Base-by-base conservation (phyloP, 2,888 invertebrate genomes). In the Brenthis daphne region DNA sequence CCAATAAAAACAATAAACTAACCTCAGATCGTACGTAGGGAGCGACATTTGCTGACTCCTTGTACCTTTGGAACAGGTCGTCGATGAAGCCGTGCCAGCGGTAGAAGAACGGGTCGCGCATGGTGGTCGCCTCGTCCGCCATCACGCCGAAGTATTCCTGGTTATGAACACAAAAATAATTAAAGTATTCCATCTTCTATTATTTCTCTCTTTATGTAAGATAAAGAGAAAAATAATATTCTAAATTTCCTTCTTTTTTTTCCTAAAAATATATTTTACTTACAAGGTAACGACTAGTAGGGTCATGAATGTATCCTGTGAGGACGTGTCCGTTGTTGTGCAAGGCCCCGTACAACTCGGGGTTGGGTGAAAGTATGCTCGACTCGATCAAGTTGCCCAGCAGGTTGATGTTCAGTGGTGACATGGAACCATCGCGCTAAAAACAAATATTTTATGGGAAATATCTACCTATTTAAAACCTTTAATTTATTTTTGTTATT, bases 81-180 rank as follows among this genome's bases (percentile, higher is more conserved):
- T 97, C 96, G 58, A 97, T 93, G 82, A 94, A 96, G 0, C 95
- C 95, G 80, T 97, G 97, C 96, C 96, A 97, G 80, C 97, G 95
- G 90, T 96, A 97, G 92, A 97, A 97, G 72, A 96, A 92, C 0
- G 97, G 97, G 85, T 97, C 97, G 60, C 97, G 94, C 96, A 97
- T 97, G 0, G 97, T 96, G 0, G 97, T 97, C 0, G 96, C 95
- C 4, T 96, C 95, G 79, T 97, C 97, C 0, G 96, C 97, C 93
- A 97, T 96, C 0, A 96, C 95, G 43, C 96, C 94, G 77, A 96
- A 95, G 1, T 94, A 93, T 92, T 97, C 97, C 95, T 96, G 79
- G 33, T 51, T 14, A 37, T 47, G 50, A 48, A 54, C 61, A n/a
- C 8, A 16, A 69, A 63, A 55, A 48, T 58, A 55, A 48, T 58